Percentiles rank a stretch among this genome's conserved stretches.
Evolutionary conservation across 1,140 invertebrate species (phyloP).

Genomic region (Nephotettix cincticeps): DNA sequence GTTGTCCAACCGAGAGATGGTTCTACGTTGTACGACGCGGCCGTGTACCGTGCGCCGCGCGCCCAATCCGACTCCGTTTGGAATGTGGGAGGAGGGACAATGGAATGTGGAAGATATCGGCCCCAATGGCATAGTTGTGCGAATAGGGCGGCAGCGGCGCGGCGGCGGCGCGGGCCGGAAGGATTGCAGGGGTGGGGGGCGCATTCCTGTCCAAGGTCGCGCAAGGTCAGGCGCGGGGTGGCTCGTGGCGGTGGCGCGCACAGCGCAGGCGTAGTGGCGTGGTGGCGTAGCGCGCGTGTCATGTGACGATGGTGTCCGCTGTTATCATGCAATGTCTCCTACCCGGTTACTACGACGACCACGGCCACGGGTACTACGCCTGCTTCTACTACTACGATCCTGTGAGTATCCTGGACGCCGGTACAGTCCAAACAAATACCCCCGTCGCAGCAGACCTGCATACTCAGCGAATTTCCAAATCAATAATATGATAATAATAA

Average conservation of each 20-base stretch:
- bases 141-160: not conserved
- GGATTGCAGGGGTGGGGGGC: not conserved
- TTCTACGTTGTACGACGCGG: too few relatives aligned
- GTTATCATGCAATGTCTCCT: not conserved
- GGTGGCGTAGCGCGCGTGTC: not conserved
- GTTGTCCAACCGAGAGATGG: too few relatives aligned
- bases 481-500: too few relatives aligned
- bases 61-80: not conserved
- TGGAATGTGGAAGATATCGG: not conserved
- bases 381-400: slow-evolving; percentile 17
- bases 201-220: slow-evolving; percentile 13
- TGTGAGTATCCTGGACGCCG: not conserved
- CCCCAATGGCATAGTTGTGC: not conserved
- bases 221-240: not conserved
- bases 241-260: not conserved
- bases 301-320: too few relatives aligned
- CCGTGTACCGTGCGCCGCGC: not conserved
- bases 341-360: too few relatives aligned
- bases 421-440: too few relatives aligned
- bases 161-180: not conserved
- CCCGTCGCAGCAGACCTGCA: too few relatives aligned
- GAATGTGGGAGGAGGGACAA: not conserved
- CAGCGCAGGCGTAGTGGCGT: not conserved
- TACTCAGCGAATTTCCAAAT: too few relatives aligned
- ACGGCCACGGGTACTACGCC: not conserved